Evolutionary conservation across 2,113 vertebrate genomes (phyloP).

Genomic region (Stegastes partitus): DNA sequence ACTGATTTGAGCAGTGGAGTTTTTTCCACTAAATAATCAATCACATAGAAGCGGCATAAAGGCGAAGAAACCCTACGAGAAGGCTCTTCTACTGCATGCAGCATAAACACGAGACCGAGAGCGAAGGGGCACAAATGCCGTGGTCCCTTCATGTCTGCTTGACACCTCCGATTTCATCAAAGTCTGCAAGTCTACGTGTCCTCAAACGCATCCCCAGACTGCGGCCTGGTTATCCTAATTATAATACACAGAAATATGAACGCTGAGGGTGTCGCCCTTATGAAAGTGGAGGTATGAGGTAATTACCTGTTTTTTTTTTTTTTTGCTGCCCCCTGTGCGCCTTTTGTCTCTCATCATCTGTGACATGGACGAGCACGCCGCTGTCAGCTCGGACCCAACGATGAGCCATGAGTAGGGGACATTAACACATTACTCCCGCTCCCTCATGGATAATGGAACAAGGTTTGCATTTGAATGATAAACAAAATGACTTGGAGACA

Average conservation of each 20-base stretch:
- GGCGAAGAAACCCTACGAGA: conserved; percentile 46
- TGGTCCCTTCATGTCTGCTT: conserved; percentile 65
- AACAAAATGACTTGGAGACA: conserved; percentile 86
- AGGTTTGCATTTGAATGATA: conserved; percentile 86
- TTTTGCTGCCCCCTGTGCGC: conserved; percentile 50
- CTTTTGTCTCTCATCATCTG: conserved; percentile 73
- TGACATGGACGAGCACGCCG: conserved; percentile 52
- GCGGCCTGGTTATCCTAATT: conserved; percentile 77
- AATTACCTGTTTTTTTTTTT: conserved; percentile 86
- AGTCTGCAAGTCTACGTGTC: conserved; percentile 62
- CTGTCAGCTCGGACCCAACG: conserved; percentile 76
- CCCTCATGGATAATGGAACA: conserved; percentile 88
- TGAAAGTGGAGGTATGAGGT: conserved; percentile 74
- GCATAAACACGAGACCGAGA: conserved; percentile 58
- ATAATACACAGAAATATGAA: conserved; percentile 75
- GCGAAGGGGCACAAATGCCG: conserved; percentile 42
- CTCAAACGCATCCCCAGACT: conserved; percentile 66
- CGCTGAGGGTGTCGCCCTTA: conserved; percentile 62
- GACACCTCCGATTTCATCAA: conserved; percentile 75
- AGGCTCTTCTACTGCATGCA: conserved; percentile 41
- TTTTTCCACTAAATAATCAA: conserved; percentile 84
- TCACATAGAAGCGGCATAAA: conserved; percentile 72
- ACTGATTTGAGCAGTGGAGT: conserved; percentile 72
- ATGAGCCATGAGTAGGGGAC: conserved; percentile 67
- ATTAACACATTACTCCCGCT: conserved; percentile 80